Percentiles rank a stretch among this genome's conserved stretches.
phyloP scores from a whole-genome alignment of 2,888 invertebrate species.

The Stenoptilia bipunctidactyla region DNA sequence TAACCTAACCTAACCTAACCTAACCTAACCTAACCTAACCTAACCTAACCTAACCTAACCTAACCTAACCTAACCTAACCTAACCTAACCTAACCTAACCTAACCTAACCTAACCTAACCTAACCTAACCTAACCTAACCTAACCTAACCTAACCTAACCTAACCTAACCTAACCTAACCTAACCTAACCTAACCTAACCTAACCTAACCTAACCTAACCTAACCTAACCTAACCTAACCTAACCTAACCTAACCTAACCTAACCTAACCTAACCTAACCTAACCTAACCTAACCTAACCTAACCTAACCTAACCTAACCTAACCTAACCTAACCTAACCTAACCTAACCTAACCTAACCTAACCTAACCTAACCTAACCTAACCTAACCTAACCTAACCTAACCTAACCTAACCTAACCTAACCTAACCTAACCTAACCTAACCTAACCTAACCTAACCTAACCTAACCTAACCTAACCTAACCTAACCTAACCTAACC shows the following conservation, averaged over 20 bases:
- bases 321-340: conserved; percentile 3
- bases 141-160: conserved; percentile 16
- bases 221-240: conserved; percentile 16
- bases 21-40: conserved; percentile 16
- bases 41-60: conserved; percentile 15
- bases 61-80: conserved; percentile 16
- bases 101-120: conserved; percentile 2
- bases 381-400: conserved; percentile 12
- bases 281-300: conserved; percentile 9
- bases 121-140: conserved; percentile 12
- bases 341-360: conserved; percentile 14
- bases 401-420: conserved; percentile 13
- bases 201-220: conserved; percentile 15
- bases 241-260: conserved; percentile 14
- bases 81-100: conserved; percentile 15
- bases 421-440: conserved; percentile 8
- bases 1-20: conserved; percentile 16
- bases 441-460: conserved; percentile 11
- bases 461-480: conserved; percentile 13
- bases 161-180: conserved; percentile 15
- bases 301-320: conserved; percentile 10
- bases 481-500: conserved; percentile 12
- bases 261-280: conserved; percentile 11
- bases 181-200: conserved; percentile 15
- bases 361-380: conserved; percentile 13